Evolutionary conservation across 2,888 invertebrate species (phyloP).

Genomic region (Dysmachus trigonus): DNA sequence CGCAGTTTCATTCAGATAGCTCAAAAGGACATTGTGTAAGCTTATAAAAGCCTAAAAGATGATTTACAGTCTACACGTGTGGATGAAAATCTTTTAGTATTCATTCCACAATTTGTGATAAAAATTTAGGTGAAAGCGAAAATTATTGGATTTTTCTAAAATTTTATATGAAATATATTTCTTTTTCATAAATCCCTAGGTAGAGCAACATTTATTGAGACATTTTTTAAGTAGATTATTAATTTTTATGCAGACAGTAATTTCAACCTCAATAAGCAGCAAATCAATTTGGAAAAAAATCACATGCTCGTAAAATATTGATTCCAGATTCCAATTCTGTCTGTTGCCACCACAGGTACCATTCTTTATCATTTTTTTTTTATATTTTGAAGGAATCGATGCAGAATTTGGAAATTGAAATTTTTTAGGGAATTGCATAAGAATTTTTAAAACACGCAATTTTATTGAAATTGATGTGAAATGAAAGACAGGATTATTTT

Average conservation of each 20-base stretch:
- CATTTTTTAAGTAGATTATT: background rate
- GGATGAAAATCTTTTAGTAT: background rate
- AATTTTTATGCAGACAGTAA: background rate
- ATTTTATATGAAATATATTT: background rate
- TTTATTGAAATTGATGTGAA: too few relatives aligned
- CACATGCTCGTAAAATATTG: background rate
- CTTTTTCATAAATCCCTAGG: background rate
- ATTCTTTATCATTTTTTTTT: too few relatives aligned
- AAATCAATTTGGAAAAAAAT: background rate
- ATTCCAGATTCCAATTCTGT: too few relatives aligned
- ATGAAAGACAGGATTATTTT: too few relatives aligned
- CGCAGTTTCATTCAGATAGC: background rate
- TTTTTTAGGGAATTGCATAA: too few relatives aligned
- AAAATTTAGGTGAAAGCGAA: background rate
- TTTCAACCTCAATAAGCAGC: background rate
- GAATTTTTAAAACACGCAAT: too few relatives aligned
- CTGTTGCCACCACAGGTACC: too few relatives aligned
- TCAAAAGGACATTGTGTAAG: background rate
- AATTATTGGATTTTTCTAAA: background rate
- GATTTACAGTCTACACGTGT: background rate
- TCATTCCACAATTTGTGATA: too few relatives aligned
- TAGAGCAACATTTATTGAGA: background rate
- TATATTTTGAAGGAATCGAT: too few relatives aligned
- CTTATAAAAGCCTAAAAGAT: background rate
- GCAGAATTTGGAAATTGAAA: too few relatives aligned